Percentiles rank a stretch among this genome's conserved stretches.
These are phyloP conservation scores for Myiagra hebetior DNA, from an alignment of 2,113 vertebrate species.

Conservation along the genomic window DNA sequence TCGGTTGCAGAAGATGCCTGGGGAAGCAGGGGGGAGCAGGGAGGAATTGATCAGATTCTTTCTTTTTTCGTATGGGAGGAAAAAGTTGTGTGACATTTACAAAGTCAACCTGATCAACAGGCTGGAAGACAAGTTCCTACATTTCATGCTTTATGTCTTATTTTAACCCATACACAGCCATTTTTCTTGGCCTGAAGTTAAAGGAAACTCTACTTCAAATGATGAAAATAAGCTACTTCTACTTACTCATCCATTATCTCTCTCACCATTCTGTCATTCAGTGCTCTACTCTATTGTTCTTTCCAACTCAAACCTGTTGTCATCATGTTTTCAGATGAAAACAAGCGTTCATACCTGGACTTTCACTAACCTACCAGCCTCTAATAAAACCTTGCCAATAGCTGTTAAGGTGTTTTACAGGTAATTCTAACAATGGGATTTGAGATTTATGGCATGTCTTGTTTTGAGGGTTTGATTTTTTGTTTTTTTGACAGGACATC, in stretches of 20 bases:
- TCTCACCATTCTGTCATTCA: neutral
- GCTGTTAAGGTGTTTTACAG: neutral
- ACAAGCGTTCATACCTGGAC: neutral
- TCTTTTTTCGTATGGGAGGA: neutral
- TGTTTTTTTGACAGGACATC: neutral
- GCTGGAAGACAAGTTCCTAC: neutral
- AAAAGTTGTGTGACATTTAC: slow-evolving; percentile 62
- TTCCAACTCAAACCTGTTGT: neutral
- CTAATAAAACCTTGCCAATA: neutral
- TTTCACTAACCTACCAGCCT: neutral
- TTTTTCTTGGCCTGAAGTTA: neutral
- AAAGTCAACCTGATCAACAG: slow-evolving; percentile 46
- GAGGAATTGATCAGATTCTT: slow-evolving; percentile 64
- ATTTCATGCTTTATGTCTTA: neutral
- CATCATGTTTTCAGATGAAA: neutral
- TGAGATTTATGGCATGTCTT: neutral
- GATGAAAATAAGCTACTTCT: neutral
- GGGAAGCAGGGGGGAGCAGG: neutral
- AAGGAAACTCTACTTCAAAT: neutral
- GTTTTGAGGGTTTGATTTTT: neutral
- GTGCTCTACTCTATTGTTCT: neutral
- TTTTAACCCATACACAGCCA: neutral
- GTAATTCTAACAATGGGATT: neutral
- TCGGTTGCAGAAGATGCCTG: slow-evolving; percentile 44
- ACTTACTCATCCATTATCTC: neutral